Conservation (phyloP, 2,888 invertebrate species). For the Meghimatium bilineatum region DNA sequence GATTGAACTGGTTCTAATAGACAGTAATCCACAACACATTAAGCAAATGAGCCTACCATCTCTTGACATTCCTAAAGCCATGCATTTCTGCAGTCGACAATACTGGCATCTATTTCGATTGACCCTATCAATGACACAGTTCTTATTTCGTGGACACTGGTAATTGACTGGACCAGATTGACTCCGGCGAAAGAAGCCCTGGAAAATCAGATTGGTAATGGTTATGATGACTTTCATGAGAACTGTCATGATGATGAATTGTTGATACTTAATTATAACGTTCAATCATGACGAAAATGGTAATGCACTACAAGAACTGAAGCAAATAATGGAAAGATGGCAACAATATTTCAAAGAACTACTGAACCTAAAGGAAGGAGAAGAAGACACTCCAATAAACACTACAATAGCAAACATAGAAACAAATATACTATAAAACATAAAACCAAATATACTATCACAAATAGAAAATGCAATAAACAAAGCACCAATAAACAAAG, state of each 20-base stretch:
- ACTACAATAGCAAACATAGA: no score
- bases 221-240: neutral
- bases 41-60: constrained; percentile 87
- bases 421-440: no score
- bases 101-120: constrained; percentile 99
- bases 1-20: no score
- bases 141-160: constrained; percentile 98
- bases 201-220: constrained; percentile 20
- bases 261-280: no score
- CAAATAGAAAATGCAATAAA: no score
- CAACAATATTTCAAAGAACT: no score
- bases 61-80: constrained; percentile 99
- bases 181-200: constrained; percentile 98
- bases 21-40: neutral
- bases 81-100: constrained; percentile 99
- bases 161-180: constrained; percentile 97
- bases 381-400: no score
- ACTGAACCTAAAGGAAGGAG: no score
- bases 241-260: neutral
- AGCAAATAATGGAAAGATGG: no score
- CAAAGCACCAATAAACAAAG: no score
- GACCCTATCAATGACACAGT: constrained; percentile 98
- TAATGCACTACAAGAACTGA: no score
- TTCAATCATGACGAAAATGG: neutral
- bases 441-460: no score